Conservation (phyloP, 1,140 invertebrate species). For the Drosophila watanabei region DNA sequence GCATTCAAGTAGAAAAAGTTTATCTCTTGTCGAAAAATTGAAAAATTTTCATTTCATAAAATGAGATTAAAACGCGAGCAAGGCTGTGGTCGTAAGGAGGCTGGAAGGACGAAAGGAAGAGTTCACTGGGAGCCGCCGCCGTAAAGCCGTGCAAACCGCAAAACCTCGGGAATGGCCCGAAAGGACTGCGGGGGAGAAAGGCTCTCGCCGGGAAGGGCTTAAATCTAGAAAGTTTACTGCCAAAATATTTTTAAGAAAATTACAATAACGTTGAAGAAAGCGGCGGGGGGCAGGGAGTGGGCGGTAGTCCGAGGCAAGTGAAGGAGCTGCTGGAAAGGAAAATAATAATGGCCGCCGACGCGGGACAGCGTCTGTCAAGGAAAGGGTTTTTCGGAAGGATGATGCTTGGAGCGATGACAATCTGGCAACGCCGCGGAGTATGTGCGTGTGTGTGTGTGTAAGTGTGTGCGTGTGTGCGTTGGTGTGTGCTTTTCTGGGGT, state of each 20-base stretch:
- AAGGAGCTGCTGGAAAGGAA: conserved; percentile 60
- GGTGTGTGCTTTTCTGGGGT: conserved; percentile 40
- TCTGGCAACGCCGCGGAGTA: conserved; percentile 65
- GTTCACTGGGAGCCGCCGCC: conserved; percentile 19
- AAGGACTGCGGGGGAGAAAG: neutral
- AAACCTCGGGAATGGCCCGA: conserved; percentile 45
- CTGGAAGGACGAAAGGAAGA: neutral
- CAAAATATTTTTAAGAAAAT: conserved; percentile 82
- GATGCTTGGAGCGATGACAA: conserved; percentile 48
- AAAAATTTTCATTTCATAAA: conserved; percentile 83
- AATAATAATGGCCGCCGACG: conserved; percentile 75
- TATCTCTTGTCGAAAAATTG: conserved; percentile 82
- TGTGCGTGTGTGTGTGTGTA: conserved; percentile 9
- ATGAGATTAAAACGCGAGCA: conserved; percentile 78
- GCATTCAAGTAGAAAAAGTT: conserved; percentile 84
- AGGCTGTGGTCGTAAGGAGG: neutral
- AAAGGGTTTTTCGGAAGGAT: conserved; percentile 33
- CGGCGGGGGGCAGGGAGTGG: no score
- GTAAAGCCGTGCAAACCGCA: conserved; percentile 69
- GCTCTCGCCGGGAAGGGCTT: conserved; percentile 61
- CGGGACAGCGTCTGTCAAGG: conserved; percentile 2
- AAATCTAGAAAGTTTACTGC: conserved; percentile 78
- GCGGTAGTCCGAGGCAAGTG: no score
- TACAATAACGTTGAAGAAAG: conserved; percentile 64
- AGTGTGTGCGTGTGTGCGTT: conserved; percentile 18